Evolutionary conservation across 2,113 vertebrate genomes (phyloP), one percentile per base, ranked within the genome.

Genomic region (Mola mola): DNA sequence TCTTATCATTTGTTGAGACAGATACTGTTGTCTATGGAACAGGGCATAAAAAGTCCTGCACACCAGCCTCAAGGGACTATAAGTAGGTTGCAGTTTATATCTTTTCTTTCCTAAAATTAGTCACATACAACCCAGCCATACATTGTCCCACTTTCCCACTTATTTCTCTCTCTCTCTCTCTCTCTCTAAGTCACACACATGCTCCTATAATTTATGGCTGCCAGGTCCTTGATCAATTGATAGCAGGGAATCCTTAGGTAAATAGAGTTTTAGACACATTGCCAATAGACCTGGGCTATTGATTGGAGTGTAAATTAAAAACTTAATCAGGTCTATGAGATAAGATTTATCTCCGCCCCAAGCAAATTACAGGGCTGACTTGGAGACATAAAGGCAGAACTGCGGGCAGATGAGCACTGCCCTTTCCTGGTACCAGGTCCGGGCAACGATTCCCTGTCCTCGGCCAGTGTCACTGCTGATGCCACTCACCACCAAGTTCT

Each of bases 271-370:
- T 96, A 97, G 96, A 98, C 96, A 96, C 94, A 96, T 98, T 96
- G 96, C 96, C 96, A 95, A 98, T 98, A 98, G 95, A 97, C 95
- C 95, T 94, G 93, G 83, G 90, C 91, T 97, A 98, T 98, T 97
- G 97, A 98, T 98, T 94, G 92, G 93, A 92, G 94, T 98, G 97
- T 98, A 98, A 98, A 98, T 98, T 98, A 98, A 98, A 98, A 96
- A 98, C 96, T 97, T 98, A 98, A 97, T 98, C 97, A 98, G 96
- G 95, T 95, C 92, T 90, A 87, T 43, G 75, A 91, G 92, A 93
- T 93, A 91, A 91, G 92, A 92, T 91, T 93, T 91, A 92, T 93
- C 92, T 93, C 88, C 62, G 60, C 89, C 90, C 86, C 83, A 68
- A 91, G 89, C 91, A 93, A 92, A 91, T 93, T 91, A 87, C 88